Evolutionary conservation across 2,888 invertebrate species (phyloP).

Genomic region (Eulithis testata): DNA sequence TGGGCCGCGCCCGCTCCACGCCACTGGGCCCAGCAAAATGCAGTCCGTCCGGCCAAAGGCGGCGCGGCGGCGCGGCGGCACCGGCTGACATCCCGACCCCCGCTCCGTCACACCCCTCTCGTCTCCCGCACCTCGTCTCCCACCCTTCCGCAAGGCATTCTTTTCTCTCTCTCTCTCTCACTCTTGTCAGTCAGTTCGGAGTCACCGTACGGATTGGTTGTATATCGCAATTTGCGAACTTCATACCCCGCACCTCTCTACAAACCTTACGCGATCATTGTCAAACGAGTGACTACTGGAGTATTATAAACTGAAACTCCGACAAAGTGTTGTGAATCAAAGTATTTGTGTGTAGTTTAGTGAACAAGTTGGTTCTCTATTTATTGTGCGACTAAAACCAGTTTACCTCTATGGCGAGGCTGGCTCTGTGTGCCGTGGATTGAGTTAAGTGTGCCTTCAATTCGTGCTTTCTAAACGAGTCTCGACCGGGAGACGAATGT

Average conservation of each 20-base stretch:
- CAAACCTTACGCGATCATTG: slow-evolving; percentile 49
- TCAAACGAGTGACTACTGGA: slow-evolving; percentile 42
- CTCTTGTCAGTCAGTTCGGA: slow-evolving; percentile 47
- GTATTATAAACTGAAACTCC: slow-evolving; percentile 45
- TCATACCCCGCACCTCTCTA: slow-evolving; percentile 53
- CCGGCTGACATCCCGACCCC: slow-evolving; percentile 29
- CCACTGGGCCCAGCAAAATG: slow-evolving; percentile 30
- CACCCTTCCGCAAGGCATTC: neutral
- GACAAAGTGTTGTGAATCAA: slow-evolving; percentile 42
- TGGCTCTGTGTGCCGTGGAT: slow-evolving; percentile 56
- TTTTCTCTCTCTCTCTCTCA: no score
- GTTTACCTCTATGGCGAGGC: slow-evolving; percentile 62
- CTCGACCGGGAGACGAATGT: slow-evolving; percentile 50
- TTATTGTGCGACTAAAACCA: slow-evolving; percentile 56
- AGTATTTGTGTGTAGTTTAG: slow-evolving; percentile 42
- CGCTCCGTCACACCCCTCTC: slow-evolving; percentile 39
- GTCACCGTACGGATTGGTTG: slow-evolving; percentile 36
- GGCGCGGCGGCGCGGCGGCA: neutral
- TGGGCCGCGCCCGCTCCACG: no score
- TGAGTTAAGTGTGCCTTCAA: slow-evolving; percentile 45
- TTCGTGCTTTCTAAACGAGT: slow-evolving; percentile 65
- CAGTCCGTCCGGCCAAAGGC: slow-evolving; percentile 31
- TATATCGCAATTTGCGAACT: neutral
- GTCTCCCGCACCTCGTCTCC: slow-evolving; percentile 13
- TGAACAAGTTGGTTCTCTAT: slow-evolving; percentile 48